Conservation (phyloP, 2,113 vertebrate genomes). For the Laticauda laticaudata region DNA sequence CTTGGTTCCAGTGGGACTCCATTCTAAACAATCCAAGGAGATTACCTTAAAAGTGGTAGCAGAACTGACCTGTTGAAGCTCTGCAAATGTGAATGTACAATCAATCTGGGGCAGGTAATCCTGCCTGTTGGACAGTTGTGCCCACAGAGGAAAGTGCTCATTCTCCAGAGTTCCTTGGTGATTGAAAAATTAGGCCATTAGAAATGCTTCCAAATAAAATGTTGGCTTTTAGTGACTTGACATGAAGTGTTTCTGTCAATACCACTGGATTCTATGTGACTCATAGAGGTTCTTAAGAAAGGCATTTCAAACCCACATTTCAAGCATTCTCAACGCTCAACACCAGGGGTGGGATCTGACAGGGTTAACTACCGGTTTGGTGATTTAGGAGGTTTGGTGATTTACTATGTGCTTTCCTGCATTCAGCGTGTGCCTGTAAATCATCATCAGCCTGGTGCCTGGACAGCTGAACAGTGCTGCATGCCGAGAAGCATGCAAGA, state of each 20-base stretch:
- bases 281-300: background rate
- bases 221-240: background rate
- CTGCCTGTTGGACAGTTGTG: background rate
- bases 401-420: too few species aligned
- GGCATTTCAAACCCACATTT: background rate
- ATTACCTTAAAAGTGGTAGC: background rate
- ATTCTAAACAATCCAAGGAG: background rate
- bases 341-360: background rate
- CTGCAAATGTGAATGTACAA: background rate
- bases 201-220: background rate
- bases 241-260: background rate
- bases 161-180: background rate
- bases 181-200: background rate
- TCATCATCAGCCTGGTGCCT: too few species aligned
- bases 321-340: background rate
- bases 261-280: background rate
- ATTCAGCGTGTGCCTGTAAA: too few species aligned
- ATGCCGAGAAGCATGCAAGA: background rate
- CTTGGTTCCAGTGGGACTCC: background rate
- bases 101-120: background rate
- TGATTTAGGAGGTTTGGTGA: too few species aligned
- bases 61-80: background rate
- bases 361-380: too few species aligned
- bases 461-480: too few species aligned
- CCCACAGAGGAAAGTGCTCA: background rate